These are phyloP conservation scores for Heterohyrax brucei DNA, from an alignment of 2,797 vertebrate genomes.

Conservation along the genomic window DNA sequence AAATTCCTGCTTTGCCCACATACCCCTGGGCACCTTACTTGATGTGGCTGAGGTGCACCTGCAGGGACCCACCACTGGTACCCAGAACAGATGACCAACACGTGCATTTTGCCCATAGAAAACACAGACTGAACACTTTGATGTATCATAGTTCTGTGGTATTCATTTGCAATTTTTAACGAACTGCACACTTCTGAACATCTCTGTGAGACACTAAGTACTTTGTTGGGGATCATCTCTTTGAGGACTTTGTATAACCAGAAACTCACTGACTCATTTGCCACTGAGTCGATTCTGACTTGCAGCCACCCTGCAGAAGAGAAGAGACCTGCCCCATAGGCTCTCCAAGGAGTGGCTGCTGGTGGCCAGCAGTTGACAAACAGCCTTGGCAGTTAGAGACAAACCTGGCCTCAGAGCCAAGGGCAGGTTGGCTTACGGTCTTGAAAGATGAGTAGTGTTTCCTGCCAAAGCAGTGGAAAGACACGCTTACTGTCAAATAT, in stretches of 20 bases:
- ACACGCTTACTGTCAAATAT: no score
- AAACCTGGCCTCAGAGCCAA: not conserved
- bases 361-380: no score
- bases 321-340: no score
- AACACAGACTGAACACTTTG: not conserved
- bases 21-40: not conserved
- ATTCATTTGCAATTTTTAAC: not conserved
- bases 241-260: not conserved
- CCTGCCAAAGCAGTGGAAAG: not conserved
- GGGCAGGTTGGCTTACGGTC: not conserved
- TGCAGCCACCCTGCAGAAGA: no score
- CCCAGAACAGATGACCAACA: not conserved
- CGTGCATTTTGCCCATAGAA: not conserved
- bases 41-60: not conserved
- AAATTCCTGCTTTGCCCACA: not conserved
- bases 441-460: not conserved
- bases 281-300: no score
- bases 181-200: not conserved
- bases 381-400: not conserved
- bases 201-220: not conserved
- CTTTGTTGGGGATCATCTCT: conserved; percentile 23
- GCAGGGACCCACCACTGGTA: not conserved
- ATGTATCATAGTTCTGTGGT: not conserved
- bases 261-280: not conserved
- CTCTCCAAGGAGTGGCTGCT: no score